Base-by-base conservation (phyloP, 2,113 vertebrate genomes). In the Indicator maculatus region DNA sequence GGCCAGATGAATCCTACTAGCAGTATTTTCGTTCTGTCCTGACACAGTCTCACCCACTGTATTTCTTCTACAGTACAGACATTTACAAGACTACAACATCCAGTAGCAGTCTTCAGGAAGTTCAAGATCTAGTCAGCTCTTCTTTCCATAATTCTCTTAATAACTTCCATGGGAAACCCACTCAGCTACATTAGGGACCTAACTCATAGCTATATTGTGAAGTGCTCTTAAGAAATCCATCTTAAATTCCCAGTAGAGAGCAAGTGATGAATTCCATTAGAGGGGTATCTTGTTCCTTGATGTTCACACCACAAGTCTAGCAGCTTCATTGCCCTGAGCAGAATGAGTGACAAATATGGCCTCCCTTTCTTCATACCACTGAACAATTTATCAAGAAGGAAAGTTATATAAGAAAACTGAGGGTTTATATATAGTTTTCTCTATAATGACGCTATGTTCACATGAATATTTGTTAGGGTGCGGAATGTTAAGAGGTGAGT, bases 1-100 rank as follows among this genome's bases (percentile, higher is more conserved):
- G 72, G 83, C 56, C 93, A 95, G 71, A 72, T 95, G 95, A 95
- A 96, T 91, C 64, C 74, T 53, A 77, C 91, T 41, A n/a, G 65
- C 61, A 88, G 36, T 71, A 74, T 95, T 95, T 95, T 81, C 56
- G 67, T 83, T 83, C 71, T 89, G 41, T 60, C 47, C 71, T 70
- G 87, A 91, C 31, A 63, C 9, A 76, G 41, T 15, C 21, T 94
- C 83, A 83, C 65, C 55, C 79, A 80, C 8, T 80, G 41, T 39
- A 85, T 83, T 93, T 83, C 78, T 88, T 75, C 79, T 24, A 23
- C 36, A 74, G 28, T 33, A 85, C 23, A 52, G 78, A 66, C 5
- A 1, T 81, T 86, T 83, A 52, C 59, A 89, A 70, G 84, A 41
- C 72, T 58, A 52, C 26, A 31, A 52, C n/a, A 23, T 60, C 33